A percentile compares a stretch with the other conserved stretches of the same genome.
Evolutionary conservation across 2,113 vertebrate genomes (phyloP).

Genomic region (Platysternon megacephalum): DNA sequence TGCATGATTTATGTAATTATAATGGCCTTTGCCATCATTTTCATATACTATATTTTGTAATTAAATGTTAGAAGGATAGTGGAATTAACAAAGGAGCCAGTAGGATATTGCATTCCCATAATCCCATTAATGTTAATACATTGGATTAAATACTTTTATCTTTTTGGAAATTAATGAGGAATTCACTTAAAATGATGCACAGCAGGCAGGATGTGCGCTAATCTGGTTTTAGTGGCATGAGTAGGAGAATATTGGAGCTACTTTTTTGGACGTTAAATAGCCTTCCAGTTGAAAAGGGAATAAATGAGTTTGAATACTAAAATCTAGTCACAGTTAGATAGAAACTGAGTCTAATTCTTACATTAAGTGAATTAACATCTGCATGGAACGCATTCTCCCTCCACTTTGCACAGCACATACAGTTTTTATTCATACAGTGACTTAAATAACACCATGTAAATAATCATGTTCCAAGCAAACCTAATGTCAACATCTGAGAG

Average conservation of each 20-base stretch:
- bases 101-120: not conserved
- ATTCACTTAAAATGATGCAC: not conserved
- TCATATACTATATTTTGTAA: not conserved
- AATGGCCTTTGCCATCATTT: not conserved
- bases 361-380: not conserved
- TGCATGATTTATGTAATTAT: not conserved
- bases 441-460: not conserved
- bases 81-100: not conserved
- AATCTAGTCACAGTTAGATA: not conserved
- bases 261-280: not conserved
- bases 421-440: not conserved
- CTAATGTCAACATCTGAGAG: not conserved
- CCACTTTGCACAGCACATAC: not conserved
- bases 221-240: constrained; percentile 27
- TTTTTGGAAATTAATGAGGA: not conserved
- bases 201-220: not conserved
- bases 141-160: not conserved
- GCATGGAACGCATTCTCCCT: not conserved
- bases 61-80: not conserved
- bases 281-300: not conserved
- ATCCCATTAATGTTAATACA: not conserved
- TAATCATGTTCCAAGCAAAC: not conserved
- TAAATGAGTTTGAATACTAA: not conserved
- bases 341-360: not conserved
- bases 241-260: not conserved